Evolutionary conservation across 1,140 invertebrate species (phyloP).

Genomic region (Dendroctonus ponderosae): DNA sequence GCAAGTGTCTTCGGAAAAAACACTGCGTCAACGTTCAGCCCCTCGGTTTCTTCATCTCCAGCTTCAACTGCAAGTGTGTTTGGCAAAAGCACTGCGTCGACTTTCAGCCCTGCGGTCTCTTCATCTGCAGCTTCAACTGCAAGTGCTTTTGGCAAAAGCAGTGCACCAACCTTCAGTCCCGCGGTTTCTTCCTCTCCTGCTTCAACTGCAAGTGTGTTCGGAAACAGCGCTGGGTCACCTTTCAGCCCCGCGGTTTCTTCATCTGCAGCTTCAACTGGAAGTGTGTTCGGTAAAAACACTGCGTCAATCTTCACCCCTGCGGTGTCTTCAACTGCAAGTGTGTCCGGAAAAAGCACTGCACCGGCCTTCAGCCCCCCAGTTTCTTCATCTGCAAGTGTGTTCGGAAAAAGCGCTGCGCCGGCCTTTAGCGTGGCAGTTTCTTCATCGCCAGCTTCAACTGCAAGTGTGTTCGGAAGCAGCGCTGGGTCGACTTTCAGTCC

Average conservation of each 20-base stretch:
- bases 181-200: background rate
- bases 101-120: background rate
- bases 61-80: background rate
- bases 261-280: background rate
- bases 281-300: background rate
- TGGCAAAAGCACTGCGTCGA: background rate
- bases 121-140: conserved; percentile 3
- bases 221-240: background rate
- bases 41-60: conserved; percentile 6
- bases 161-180: background rate
- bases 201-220: conserved; percentile 16
- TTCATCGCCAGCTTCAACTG: background rate
- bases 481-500: background rate
- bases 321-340: background rate
- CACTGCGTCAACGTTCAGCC: conserved; percentile 9
- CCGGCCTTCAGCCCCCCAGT: background rate
- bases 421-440: too few species aligned
- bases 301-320: background rate
- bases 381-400: background rate
- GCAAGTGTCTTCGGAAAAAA: background rate
- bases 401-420: background rate
- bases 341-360: background rate
- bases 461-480: background rate
- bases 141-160: conserved; percentile 7
- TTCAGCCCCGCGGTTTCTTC: conserved; percentile 6